Conservation (phyloP, 2,797 vertebrate species). For the Dermochelys coriacea region DNA sequence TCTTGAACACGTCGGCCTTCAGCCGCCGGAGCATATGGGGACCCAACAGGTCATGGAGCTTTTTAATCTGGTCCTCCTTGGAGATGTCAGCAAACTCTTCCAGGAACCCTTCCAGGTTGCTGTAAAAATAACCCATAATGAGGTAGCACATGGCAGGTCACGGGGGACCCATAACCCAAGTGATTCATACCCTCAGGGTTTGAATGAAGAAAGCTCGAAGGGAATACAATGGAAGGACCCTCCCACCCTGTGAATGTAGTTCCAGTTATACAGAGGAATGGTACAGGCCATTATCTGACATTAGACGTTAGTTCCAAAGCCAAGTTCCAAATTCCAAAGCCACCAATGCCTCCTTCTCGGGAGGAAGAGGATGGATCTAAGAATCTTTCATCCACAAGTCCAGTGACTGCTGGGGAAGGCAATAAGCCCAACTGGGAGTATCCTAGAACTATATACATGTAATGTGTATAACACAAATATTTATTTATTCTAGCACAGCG, state of each 20-base stretch:
- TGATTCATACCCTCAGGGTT: not conserved
- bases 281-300: fast-evolving
- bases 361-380: not conserved
- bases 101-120: slow-evolving; percentile 97
- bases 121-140: slow-evolving; percentile 63
- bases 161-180: fast-evolving
- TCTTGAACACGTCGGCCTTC: slow-evolving; percentile 97
- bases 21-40: slow-evolving; percentile 97
- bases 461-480: fast-evolving
- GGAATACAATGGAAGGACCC: fast-evolving
- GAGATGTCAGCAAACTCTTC: slow-evolving; percentile 99
- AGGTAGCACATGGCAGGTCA: not conserved
- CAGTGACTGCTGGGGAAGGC: not conserved
- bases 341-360: not conserved
- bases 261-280: fast-evolving
- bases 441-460: fast-evolving
- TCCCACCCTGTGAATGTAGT: fast-evolving
- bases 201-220: not conserved
- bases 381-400: not conserved
- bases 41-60: slow-evolving; percentile 95
- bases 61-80: slow-evolving; percentile 99
- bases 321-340: not conserved
- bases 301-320: not conserved
- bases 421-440: fast-evolving
- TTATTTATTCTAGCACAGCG: not conserved